Evolutionary conservation across 2,113 vertebrate genomes (phyloP), one percentile per base, ranked within the genome.

Genomic region (Rhinolophus ferrumequinum): DNA sequence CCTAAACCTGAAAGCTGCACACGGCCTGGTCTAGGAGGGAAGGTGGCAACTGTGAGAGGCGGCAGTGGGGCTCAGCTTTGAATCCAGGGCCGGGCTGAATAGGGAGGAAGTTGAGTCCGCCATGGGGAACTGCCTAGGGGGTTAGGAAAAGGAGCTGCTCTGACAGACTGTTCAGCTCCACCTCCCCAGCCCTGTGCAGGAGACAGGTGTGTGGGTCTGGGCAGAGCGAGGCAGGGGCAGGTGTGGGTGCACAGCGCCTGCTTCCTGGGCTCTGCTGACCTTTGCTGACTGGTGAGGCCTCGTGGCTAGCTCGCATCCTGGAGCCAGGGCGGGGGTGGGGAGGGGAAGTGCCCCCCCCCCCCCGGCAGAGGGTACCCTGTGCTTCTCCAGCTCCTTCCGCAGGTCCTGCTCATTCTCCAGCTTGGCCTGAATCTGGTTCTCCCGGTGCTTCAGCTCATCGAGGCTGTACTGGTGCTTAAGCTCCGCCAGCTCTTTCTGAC

Each of bases 401-500:
- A 38, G 90, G 28, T 83, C 96, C 88, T 97, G 86, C 52, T 98
- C 52, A 0, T 77, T 97, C 44, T 99, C 97, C 44, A 96, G 54
- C 38, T 80, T 97, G 88, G 94, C 86, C 95, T 98, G 94, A 22
- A 72, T 93, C 95, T 70, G 33, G 24, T 93, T 38, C 96, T 99
- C 99, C 13, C 97, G 97, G 4, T 75, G 62, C 87, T 95, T 98
- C 84, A 99, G 88, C 26, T 98, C 97, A 1, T 99, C 98, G 0
- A 98, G 97, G 70, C 95, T 92, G 82, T 97, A 81, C 12, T 98
- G 97, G 97, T 99, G 98, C 92, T 99, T 98, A 0, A 95, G 44
- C 56, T 82, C 82, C 0, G 99, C 99, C 76, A 93, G 58, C 64
- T 98, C 96, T 97, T 97, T 98, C 99, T 99, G 97, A 33, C 0